These are phyloP conservation scores for Xanthorhoe spadicearia DNA, from an alignment of 2,888 invertebrate species.

Conservation along the genomic window DNA sequence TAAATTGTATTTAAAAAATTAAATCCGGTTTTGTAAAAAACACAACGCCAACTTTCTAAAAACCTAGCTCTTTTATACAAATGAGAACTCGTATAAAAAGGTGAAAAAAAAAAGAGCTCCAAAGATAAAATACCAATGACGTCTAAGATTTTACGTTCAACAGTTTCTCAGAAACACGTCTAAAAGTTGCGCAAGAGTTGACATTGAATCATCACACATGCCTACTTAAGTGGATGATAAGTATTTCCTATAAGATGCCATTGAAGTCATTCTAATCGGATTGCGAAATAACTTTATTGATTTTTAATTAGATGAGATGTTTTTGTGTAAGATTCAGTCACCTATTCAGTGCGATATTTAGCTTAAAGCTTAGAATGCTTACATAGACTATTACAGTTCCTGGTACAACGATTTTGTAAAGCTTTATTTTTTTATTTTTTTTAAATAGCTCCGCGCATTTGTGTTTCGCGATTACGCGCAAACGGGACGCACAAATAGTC, in stretches of 20 bases:
- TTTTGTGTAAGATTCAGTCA: neutral
- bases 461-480: too few relatives aligned
- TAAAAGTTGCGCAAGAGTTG: constrained; percentile 32
- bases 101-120: neutral
- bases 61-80: too few relatives aligned
- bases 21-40: too few relatives aligned
- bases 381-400: too few relatives aligned
- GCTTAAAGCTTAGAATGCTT: too few relatives aligned
- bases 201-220: constrained; percentile 32
- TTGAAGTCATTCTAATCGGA: constrained; percentile 7
- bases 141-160: neutral
- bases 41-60: too few relatives aligned
- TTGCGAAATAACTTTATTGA: constrained; percentile 24
- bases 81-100: neutral
- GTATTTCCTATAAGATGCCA: constrained; percentile 26
- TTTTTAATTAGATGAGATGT: constrained; percentile 8
- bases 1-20: too few relatives aligned
- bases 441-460: too few relatives aligned
- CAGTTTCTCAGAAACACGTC: neutral
- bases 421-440: neutral
- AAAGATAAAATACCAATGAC: neutral
- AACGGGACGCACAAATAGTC: too few relatives aligned
- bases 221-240: constrained; percentile 31
- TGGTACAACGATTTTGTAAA: neutral
- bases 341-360: too few relatives aligned